Percentiles rank a stretch among this genome's conserved stretches.
These are phyloP conservation scores for Gallinago paraguaiae DNA, from an alignment of 2,113 vertebrate species.

Conservation along the genomic window DNA sequence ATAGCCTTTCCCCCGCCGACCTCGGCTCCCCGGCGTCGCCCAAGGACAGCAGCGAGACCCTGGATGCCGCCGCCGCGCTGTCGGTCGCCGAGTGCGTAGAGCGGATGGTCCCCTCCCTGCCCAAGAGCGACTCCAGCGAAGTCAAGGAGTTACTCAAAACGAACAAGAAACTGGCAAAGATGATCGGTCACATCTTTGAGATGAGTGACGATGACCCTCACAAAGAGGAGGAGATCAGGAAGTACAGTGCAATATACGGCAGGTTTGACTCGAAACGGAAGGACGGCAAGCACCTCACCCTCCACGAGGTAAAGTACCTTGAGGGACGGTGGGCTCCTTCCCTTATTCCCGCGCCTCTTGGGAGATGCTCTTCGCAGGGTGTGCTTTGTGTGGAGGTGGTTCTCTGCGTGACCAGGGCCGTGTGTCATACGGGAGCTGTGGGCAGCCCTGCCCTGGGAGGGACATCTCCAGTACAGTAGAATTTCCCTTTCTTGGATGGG, in stretches of 20 bases:
- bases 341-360: not conserved
- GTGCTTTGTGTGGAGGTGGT: accelerated
- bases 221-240: slow-evolving; percentile 94
- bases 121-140: slow-evolving; percentile 82
- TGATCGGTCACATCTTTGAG: slow-evolving; percentile 98
- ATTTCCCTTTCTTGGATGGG: not conserved
- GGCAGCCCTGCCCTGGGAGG: not conserved
- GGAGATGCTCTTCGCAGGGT: not conserved
- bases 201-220: slow-evolving; percentile 91
- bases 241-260: slow-evolving; percentile 98
- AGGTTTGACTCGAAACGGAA: slow-evolving; percentile 97
- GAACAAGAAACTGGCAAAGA: slow-evolving; percentile 97
- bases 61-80: slow-evolving; percentile 88
- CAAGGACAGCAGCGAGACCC: slow-evolving; percentile 87
- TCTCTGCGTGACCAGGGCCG: not conserved
- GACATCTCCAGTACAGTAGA: not conserved
- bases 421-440: not conserved
- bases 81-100: slow-evolving; percentile 95
- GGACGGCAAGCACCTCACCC: slow-evolving; percentile 95
- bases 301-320: slow-evolving; percentile 87
- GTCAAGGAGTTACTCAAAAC: slow-evolving; percentile 90
- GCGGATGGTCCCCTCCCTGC: slow-evolving; percentile 86
- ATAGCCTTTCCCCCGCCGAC: slow-evolving; percentile 89
- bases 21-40: slow-evolving; percentile 92
- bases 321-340: not conserved